Evolutionary conservation across 2,888 invertebrate genomes (phyloP).

Genomic region (Unio delphinus): DNA sequence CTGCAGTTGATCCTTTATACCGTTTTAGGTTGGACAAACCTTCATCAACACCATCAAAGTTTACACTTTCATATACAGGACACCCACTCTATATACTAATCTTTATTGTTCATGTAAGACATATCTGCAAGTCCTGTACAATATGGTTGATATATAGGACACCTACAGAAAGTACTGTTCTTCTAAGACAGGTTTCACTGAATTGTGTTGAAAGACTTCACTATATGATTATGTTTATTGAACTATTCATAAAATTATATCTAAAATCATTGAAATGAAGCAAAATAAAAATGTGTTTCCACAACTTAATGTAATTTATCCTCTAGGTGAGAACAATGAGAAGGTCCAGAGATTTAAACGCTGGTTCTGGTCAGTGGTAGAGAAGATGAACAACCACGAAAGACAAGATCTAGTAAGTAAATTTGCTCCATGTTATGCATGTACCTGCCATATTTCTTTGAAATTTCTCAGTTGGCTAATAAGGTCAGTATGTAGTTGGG

Average conservation of each 20-base stretch:
- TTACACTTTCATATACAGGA: too few relatives aligned
- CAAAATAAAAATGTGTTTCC: not conserved
- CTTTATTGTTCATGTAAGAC: too few relatives aligned
- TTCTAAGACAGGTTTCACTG: too few relatives aligned
- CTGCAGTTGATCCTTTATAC: too few relatives aligned
- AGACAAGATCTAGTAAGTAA: slow-evolving; percentile 92
- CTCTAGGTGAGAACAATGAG: slow-evolving; percentile 71
- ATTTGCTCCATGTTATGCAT: not conserved
- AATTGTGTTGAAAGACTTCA: too few relatives aligned
- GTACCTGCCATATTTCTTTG: not conserved
- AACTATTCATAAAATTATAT: not conserved
- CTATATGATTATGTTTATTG: not conserved
- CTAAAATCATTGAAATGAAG: not conserved
- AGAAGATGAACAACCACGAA: slow-evolving; percentile 96
- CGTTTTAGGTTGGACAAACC: too few relatives aligned
- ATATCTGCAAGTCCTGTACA: too few relatives aligned
- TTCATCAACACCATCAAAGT: too few relatives aligned
- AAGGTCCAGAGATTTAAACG: slow-evolving; percentile 83
- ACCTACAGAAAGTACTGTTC: too few relatives aligned
- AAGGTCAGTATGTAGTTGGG: too few relatives aligned
- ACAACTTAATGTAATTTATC: not conserved
- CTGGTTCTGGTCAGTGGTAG: slow-evolving; percentile 99
- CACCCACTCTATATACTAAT: too few relatives aligned
- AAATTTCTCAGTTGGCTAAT: not conserved
- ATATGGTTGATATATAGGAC: too few relatives aligned